Evolutionary conservation across 1,140 invertebrate species (phyloP).

Genomic region (Nixonia krombeini): DNA sequence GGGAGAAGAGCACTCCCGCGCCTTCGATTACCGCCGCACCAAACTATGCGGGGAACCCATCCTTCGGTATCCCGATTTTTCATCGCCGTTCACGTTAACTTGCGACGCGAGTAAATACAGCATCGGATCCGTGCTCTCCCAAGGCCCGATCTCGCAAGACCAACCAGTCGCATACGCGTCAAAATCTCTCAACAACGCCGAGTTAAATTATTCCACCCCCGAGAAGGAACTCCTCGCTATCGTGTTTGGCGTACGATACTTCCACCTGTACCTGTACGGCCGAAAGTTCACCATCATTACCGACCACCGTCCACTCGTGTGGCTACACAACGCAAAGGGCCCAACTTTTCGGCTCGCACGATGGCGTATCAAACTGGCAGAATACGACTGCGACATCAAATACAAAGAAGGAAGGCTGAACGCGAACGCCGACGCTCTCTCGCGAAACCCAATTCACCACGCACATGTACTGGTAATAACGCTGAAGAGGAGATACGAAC

Average conservation of each 20-base stretch:
- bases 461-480: no score
- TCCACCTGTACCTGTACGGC: background rate
- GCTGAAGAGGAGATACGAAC: no score
- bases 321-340: no score
- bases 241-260: background rate
- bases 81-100: background rate
- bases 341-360: no score
- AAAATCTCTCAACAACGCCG: background rate
- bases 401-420: no score
- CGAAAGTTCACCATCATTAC: background rate
- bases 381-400: no score
- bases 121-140: background rate
- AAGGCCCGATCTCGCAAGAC: background rate
- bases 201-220: background rate
- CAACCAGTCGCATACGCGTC: background rate
- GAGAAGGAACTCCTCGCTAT: background rate
- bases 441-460: no score
- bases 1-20: background rate
- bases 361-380: no score
- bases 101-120: background rate
- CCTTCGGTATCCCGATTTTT: conserved; percentile 4
- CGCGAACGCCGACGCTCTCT: no score
- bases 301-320: background rate
- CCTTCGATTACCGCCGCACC: conserved; percentile 1
- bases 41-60: background rate